Base-by-base conservation (phyloP, 2,113 vertebrate genomes). In the Paradoxurus hermaphroditus region DNA sequence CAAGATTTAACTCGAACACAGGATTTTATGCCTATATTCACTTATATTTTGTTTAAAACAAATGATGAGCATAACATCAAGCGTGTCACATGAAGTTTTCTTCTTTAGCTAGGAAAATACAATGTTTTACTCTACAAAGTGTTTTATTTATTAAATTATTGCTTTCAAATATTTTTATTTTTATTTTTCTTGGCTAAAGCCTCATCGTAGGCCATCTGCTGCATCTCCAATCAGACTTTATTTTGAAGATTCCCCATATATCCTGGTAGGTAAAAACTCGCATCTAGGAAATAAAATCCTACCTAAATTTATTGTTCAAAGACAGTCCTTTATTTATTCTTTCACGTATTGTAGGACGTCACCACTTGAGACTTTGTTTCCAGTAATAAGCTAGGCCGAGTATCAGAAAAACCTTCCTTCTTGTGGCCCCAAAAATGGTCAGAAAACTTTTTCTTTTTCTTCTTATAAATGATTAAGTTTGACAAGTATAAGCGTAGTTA, bases 41-140 rank as follows among this genome's bases (percentile, higher is more conserved):
- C 59, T 59, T 77, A 86, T 63, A 41, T 78, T 84, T 36, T 91
- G 41, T 86, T 31, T 85, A 49, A 86, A 79, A 62, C 25, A 39
- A 86, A 86, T 21, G 34, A 89, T 53, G 63, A 86, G 3, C 51
- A 44, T 67, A 56, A 44, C 5, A 67, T 70, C 14, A 72, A 25
- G 13, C 4, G 25, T 62, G 39, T 86, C 31, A 92, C 10, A 46
- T 29, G 39, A 78, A 78, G 49, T 11, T 44, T 59, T 16, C 78
- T 16, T 44, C 14, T 16, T 95, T 79, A 90, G 53, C n/a, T 29
- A 41, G 41, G 11, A 14, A 91, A 68, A 67, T 25, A 44, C 4
- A 62, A 16, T 63, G 23, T 41, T 72, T 39, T 46, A n/a, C 23
- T 29, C 31, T 36, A n/a, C 8, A 49, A 36, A 90, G 34, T 2